Base-by-base conservation (phyloP, 2,797 vertebrate genomes). In the Parambassis ranga region DNA sequence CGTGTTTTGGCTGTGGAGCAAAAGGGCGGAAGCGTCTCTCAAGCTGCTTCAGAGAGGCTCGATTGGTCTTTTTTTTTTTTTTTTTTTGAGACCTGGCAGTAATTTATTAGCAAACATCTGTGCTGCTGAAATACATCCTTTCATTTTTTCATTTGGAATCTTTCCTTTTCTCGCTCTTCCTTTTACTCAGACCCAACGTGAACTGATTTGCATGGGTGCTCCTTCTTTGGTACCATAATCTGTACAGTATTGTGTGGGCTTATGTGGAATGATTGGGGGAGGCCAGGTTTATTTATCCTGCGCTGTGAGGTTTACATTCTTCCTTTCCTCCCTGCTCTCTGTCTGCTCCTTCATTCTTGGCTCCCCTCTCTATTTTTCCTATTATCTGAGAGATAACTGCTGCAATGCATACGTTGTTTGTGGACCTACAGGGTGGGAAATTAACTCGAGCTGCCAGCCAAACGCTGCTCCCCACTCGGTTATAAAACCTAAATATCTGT, bases 271-370 rank as follows among this genome's bases (percentile, higher is more conserved):
- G 88, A 87, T 81, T 77, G 81, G 79, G 79, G 67, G 75, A 85
- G 85, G 68, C 70, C 82, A 85, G 85, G 84, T 90, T 90, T 90
- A 89, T 90, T 90, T 90, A 90, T 90, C 67, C 86, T 89, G 74
- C 72, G 28, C 83, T 74, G 79, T 79, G 74, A 85, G 82, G 89
- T 90, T 90, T 90, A 90, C 89, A 90, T 90, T 90, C 85, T 85
- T 89, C 75, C 80, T 78, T 79, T 75, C 73, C 82, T 84, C 81
- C 75, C 80, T 80, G 78, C 84, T 87, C 82, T 86, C 83, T 65
- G 87, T 82, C 85, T 82, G 75, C 79, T 79, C 77, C 77, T 82
- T 84, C 80, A 50, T 57, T 81, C 83, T 84, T 84, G 84, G 83
- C 85, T 70, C 59, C 72, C 66, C 42, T 68, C 57, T 77, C 68